A percentile compares a stretch with the other conserved stretches of the same genome.
phyloP scores from a whole-genome alignment of 1,140 invertebrate genomes.

The Drosophila nikananu region DNA sequence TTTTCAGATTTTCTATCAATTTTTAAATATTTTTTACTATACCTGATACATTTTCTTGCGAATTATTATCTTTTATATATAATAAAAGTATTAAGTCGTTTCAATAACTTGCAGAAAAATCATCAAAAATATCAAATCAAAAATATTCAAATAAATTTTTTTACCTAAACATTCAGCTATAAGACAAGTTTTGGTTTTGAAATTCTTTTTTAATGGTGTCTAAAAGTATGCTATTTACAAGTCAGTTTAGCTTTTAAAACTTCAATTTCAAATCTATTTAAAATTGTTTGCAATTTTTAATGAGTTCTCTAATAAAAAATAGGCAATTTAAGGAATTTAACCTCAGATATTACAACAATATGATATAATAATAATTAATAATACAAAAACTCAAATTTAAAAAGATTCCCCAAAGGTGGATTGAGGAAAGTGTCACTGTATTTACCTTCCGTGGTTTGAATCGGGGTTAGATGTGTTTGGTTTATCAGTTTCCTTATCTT shows the following conservation, averaged over 20 bases:
- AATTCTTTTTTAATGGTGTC: not conserved
- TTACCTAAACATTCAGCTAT: too few species aligned
- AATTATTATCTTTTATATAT: not conserved
- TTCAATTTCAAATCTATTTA: too few species aligned
- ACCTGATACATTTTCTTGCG: not conserved
- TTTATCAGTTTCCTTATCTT: conserved; percentile 32
- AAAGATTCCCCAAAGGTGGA: too few species aligned
- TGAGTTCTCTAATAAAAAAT: too few species aligned
- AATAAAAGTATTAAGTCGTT: too few species aligned
- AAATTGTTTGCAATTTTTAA: too few species aligned
- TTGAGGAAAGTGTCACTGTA: conserved; percentile 2
- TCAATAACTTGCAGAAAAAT: too few species aligned
- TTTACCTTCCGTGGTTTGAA: conserved; percentile 28
- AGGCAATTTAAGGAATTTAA: not conserved
- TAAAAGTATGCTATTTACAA: not conserved
- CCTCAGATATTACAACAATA: too few species aligned
- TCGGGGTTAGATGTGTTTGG: conserved; percentile 6
- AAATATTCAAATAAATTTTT: not conserved
- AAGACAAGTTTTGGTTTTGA: too few species aligned
- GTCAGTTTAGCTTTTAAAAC: not conserved
- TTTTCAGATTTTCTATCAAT: too few species aligned
- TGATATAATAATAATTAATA: not conserved
- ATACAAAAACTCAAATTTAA: not conserved
- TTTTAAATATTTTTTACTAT: too few species aligned
- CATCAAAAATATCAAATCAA: too few species aligned